phyloP scores from a whole-genome alignment of 1,140 invertebrate genomes.

The Phenacoccus solenopsis region DNA sequence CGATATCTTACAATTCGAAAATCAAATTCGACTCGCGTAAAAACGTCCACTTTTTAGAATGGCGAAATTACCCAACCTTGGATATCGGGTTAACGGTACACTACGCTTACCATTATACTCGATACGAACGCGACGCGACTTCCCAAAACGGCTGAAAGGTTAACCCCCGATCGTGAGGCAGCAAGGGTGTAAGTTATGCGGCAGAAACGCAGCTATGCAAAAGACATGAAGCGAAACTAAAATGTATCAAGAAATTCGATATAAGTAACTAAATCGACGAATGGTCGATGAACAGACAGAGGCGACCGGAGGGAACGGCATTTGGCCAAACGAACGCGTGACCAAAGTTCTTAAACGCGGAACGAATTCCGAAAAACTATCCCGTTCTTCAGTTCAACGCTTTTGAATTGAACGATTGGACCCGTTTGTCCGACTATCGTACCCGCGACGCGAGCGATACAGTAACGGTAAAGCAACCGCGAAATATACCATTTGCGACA shows the following conservation, averaged over 20 bases:
- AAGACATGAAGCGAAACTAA: neutral
- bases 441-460: neutral
- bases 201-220: neutral
- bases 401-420: conserved; percentile 4
- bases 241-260: conserved; percentile 7
- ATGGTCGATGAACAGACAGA: neutral
- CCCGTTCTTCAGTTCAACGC: conserved; percentile 1
- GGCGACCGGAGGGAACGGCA: neutral
- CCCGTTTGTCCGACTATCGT: neutral
- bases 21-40: too few relatives aligned
- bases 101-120: too few relatives aligned
- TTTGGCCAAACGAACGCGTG: neutral
- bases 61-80: too few relatives aligned
- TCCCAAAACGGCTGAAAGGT: too few relatives aligned
- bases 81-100: too few relatives aligned
- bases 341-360: conserved; percentile 13
- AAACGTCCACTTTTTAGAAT: too few relatives aligned
- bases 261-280: conserved; percentile 4
- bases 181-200: too few relatives aligned
- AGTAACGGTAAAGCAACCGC: neutral
- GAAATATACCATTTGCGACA: neutral
- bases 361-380: conserved; percentile 8
- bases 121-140: too few relatives aligned
- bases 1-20: too few relatives aligned
- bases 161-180: too few relatives aligned